These are phyloP conservation scores for Lipophrys pholis DNA, from an alignment of 2,113 vertebrate genomes.

Conservation along the genomic window DNA sequence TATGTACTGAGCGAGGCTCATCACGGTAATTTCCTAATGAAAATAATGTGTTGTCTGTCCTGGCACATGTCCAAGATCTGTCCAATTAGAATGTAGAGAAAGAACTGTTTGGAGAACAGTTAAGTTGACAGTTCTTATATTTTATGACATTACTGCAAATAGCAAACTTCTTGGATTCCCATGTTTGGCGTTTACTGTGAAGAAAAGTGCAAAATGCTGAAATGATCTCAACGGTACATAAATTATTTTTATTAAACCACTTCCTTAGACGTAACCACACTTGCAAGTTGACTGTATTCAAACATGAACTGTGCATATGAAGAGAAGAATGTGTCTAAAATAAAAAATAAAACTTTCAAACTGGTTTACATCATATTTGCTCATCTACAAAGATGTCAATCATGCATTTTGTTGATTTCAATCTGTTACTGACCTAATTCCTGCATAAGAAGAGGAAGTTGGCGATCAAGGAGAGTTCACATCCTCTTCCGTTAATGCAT, in stretches of 20 bases:
- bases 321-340: background rate
- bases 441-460: slow-evolving; percentile 17
- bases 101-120: background rate
- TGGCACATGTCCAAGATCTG: background rate
- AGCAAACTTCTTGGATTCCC: background rate
- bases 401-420: slow-evolving; percentile 12
- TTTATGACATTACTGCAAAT: background rate
- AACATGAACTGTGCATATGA: slow-evolving; percentile 1
- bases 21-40: background rate
- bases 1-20: background rate
- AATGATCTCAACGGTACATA: slow-evolving; percentile 6
- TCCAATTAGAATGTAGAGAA: background rate
- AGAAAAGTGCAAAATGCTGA: background rate
- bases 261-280: background rate
- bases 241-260: slow-evolving; percentile 39
- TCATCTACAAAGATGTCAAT: background rate
- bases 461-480: slow-evolving; percentile 14
- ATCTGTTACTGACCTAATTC: slow-evolving; percentile 33
- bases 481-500: slow-evolving; percentile 25
- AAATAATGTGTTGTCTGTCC: background rate
- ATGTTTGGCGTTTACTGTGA: slow-evolving; percentile 24
- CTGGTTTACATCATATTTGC: slow-evolving; percentile 1
- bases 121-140: background rate
- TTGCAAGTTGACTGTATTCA: background rate
- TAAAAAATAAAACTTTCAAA: background rate